phyloP scores from a whole-genome alignment of 2,113 vertebrate species.

The Crotalus viridis region DNA sequence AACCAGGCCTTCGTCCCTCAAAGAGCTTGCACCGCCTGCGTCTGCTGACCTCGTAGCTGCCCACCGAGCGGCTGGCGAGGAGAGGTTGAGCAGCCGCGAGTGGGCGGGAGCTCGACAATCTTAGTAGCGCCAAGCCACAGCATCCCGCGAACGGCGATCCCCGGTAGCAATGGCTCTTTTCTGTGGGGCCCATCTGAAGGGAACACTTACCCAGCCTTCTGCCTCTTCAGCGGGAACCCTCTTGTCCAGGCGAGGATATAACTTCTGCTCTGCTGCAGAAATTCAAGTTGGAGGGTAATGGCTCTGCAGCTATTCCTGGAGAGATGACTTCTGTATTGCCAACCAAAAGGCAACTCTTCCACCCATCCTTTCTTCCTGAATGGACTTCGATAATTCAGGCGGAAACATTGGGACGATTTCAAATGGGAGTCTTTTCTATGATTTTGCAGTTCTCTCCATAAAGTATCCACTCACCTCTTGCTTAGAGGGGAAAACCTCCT shows the following conservation, averaged over 20 bases:
- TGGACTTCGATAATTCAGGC: not conserved
- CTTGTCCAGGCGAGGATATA: not conserved
- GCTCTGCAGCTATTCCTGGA: not conserved
- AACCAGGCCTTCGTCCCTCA: not conserved
- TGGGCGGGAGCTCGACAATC: not conserved
- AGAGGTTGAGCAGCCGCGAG: not conserved
- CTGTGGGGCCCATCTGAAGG: not conserved
- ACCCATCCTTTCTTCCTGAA: not conserved
- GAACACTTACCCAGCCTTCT: not conserved
- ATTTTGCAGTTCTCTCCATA: not conserved
- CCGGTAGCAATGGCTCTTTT: not conserved
- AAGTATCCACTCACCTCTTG: not conserved
- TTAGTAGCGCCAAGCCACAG: not conserved
- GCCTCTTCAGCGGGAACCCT: not conserved
- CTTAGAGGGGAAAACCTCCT: not conserved
- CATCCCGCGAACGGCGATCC: not conserved
- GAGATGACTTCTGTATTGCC: not conserved
- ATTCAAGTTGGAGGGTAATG: not conserved
- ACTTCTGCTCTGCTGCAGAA: not conserved
- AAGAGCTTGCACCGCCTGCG: not conserved
- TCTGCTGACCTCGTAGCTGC: not conserved
- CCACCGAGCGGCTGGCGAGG: not conserved
- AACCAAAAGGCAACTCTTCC: not conserved
- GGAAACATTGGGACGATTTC: not conserved
- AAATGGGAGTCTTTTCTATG: not conserved